Base-by-base conservation (phyloP, 2,888 invertebrate species). In the Caenorhabditis plicata region DNA sequence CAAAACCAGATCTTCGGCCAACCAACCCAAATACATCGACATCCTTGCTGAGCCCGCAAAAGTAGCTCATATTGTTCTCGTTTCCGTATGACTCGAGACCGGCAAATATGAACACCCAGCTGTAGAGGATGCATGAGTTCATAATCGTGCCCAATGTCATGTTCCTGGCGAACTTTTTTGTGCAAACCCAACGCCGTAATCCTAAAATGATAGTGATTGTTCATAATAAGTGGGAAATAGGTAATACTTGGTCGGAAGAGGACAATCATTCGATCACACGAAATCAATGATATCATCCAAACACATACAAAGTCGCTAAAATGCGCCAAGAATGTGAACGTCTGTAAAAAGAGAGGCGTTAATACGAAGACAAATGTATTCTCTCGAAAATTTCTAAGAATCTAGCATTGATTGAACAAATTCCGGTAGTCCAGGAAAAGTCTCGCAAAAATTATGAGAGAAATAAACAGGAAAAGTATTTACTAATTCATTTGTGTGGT, bases 231-330 rank as follows among this genome's bases (percentile, higher is more conserved):
- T 15, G 7, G 15, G 17, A 3, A 11, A 15, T 19, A 13, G 25
- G 13, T 23, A 49, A 36, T 36, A 75, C 74, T 68, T 35, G 77
- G 76, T 39, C 76, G 44, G 41, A 66, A 77, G 11, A 78, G 66
- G 13, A 78, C 75, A 35, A 78, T 65, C 57, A 69, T 71, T 15
- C 77, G 58, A 45, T 78, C 78, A 32, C 70, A 73, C 0, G 73
- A 74, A 15, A 77, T 74, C 64, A 74, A 71, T 15, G 69, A 68
- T 41, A 78, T 78, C 78, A 78, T 78, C 75, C 77, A 78, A 8
- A 69, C 71, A 39, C 73, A 73, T 42, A 69, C 72, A 48, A 78
- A 78, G 42, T 78, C 78, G 43, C 71, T 78, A 42, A 70, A 68
- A 56, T 79, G 78, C 0, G 79, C 78, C 33, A 75, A 43, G 29